A percentile compares a stretch with the other conserved stretches of the same genome.
These are phyloP conservation scores for Pristionchus pacificus DNA, from an alignment of 1,140 invertebrate genomes.

Conservation along the genomic window DNA sequence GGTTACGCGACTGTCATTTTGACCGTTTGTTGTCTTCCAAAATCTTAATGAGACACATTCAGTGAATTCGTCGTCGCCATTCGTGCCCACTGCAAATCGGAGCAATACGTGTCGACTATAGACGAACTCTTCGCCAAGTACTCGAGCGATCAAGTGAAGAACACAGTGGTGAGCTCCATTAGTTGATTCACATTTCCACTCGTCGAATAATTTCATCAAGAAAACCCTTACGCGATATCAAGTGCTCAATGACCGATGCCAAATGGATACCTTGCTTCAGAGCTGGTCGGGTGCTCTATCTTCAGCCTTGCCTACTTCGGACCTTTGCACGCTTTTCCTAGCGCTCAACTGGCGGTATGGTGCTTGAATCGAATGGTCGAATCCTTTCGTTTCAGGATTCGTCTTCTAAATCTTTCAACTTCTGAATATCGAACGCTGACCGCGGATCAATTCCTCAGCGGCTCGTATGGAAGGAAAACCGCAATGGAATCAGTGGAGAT, in stretches of 20 bases:
- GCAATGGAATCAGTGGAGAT: background rate
- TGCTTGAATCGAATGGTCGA: no score
- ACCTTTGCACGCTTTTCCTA: background rate
- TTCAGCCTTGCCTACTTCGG: conserved; percentile 3
- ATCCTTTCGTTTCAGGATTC: background rate
- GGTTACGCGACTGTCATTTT: no score
- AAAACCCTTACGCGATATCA: no score
- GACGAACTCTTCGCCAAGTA: background rate
- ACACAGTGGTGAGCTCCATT: background rate
- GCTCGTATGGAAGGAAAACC: background rate
- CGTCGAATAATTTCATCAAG: no score
- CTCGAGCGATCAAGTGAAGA: background rate
- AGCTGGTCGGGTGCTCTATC: conserved; percentile 26
- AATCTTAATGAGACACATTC: background rate
- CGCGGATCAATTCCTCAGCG: background rate
- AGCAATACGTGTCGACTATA: background rate
- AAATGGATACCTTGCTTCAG: conserved; percentile 16
- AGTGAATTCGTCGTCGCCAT: background rate
- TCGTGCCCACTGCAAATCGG: background rate
- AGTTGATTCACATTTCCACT: background rate
- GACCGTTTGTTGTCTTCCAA: no score
- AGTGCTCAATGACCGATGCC: no score
- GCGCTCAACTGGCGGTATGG: background rate
- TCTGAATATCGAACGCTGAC: background rate
- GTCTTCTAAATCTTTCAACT: background rate